Base-by-base conservation (phyloP, 1,140 invertebrate genomes). In the Ectropis grisescens region DNA sequence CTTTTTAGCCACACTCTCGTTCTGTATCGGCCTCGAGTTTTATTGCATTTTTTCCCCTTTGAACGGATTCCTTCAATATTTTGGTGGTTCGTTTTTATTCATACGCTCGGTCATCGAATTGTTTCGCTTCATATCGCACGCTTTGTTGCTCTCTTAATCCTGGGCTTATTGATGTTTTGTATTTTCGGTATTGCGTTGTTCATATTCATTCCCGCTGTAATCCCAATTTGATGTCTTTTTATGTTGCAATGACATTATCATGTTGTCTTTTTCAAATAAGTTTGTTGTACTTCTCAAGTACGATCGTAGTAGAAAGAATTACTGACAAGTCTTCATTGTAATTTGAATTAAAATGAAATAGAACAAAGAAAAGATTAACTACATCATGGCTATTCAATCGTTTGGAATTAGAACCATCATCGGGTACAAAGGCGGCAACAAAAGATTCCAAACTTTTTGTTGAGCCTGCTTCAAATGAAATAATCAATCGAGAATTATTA, bases 31-130 rank as follows among this genome's bases (percentile, higher is more conserved):
- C 54, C 51, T 43, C 47, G 58, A 58, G 56, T 74, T 76, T 76
- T 81, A 78, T 78, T 81, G 72, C 76, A 78, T 78, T 78, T 76
- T 74, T 80, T 76, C 68, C 70, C 76, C 75, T 78, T 76, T 81
- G 72, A 74, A 74, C 66, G 71, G 64, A 81, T 81, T 81, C 75
- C 69, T 78, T 78, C 75, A 81, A 81, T 81, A 78, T 78, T 81
- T 78, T 59, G 64, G 58, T 60, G 61, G 62, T 75, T 72, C 59
- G 67, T 71, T 79, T 74, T 76, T 70, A 74, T 75, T 76, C 67
- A 71, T 74, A 69, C 58, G 64, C 55, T 50, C 68, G 62, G 56
- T 61, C 61, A 64, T 71, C 56, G 68, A 69, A 76, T 76, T 80
- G 68, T 75, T 76, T 72, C 61, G 61, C 53, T 68, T 67, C 56